A percentile compares a stretch with the other conserved stretches of the same genome.
Evolutionary conservation across 2,113 vertebrate species (phyloP).

Genomic region (Stictonetta naevosa): DNA sequence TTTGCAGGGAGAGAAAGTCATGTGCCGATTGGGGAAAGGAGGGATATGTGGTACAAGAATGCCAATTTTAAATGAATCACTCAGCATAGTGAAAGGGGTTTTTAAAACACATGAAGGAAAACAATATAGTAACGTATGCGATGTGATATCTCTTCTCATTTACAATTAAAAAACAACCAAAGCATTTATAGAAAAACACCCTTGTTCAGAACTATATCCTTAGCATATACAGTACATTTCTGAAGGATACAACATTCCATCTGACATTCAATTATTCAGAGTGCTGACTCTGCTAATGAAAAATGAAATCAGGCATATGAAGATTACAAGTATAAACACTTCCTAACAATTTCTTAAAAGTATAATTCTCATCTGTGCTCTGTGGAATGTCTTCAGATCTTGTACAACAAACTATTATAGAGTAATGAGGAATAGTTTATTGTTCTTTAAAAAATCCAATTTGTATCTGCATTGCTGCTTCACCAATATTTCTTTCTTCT

Average conservation of each 20-base stretch:
- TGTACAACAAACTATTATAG: background rate
- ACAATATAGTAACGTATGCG: background rate
- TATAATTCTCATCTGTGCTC: background rate
- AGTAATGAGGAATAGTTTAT: background rate
- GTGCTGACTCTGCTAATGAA: slow-evolving; percentile 39
- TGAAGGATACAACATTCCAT: background rate
- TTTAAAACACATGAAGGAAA: background rate
- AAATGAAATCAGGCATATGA: slow-evolving; percentile 32
- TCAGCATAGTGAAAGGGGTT: background rate
- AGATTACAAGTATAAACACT: background rate
- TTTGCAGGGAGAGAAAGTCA: background rate
- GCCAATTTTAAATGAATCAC: background rate
- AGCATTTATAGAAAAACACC: background rate
- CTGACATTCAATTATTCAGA: slow-evolving; percentile 44
- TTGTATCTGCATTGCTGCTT: background rate
- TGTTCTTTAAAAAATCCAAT: background rate
- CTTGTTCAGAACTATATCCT: background rate
- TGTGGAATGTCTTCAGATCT: background rate
- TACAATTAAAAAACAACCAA: background rate
- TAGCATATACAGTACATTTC: background rate
- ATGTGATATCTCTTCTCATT: background rate
- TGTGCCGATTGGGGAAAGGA: background rate
- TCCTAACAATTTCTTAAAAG: background rate
- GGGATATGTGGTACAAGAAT: background rate
- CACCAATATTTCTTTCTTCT: background rate